Evolutionary conservation across 2,113 vertebrate species (phyloP).

Genomic region (Canis aureus): DNA sequence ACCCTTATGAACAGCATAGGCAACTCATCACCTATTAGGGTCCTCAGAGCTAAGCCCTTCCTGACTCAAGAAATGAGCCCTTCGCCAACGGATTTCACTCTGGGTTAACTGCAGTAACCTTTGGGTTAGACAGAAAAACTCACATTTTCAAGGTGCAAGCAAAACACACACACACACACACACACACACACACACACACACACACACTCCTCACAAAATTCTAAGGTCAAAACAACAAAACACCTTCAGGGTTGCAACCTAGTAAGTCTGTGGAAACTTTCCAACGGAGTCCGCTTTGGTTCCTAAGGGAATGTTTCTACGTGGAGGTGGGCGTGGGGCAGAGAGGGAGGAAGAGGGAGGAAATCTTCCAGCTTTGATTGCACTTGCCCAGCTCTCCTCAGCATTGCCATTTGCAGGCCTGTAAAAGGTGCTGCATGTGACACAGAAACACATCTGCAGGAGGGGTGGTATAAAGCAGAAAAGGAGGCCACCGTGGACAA

Average conservation of each 20-base stretch:
- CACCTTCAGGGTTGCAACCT: constrained; percentile 45
- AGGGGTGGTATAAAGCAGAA: neutral
- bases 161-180: neutral
- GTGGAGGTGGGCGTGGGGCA: no score
- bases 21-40: neutral
- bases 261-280: constrained; percentile 29
- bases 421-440: neutral
- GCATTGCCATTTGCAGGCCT: neutral
- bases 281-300: neutral
- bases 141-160: neutral
- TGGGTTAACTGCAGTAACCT: constrained; percentile 17
- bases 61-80: neutral
- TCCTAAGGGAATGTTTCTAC: neutral
- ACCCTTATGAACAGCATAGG: neutral
- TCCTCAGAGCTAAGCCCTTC: neutral
- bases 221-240: constrained; percentile 46
- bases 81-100: neutral
- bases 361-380: neutral
- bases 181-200: no score
- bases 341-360: neutral
- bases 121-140: neutral
- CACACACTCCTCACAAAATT: neutral
- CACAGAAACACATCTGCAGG: neutral
- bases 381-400: neutral
- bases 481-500: neutral